phyloP scores from a whole-genome alignment of 2,113 vertebrate species.

The Paramisgurnus dabryanus region DNA sequence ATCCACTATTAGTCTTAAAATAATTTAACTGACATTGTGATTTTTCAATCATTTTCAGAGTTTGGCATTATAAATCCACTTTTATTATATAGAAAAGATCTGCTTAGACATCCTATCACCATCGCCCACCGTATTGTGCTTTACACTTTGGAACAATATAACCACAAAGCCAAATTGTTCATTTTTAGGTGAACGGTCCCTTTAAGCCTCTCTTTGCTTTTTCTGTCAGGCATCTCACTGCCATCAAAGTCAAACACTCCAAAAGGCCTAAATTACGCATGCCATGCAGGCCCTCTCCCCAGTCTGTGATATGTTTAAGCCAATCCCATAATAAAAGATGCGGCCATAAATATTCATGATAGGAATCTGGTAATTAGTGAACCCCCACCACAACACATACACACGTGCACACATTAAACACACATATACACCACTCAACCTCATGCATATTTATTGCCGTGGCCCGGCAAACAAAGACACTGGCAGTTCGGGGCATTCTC shows the following conservation, averaged over 20 bases:
- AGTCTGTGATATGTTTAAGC: conserved; percentile 75
- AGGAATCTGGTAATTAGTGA: conserved; percentile 83
- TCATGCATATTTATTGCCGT: conserved; percentile 82
- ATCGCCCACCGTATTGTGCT: too few species aligned
- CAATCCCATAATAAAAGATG: conserved; percentile 80
- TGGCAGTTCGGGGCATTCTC: conserved; percentile 75
- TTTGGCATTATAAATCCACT: too few species aligned
- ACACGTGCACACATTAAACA: conserved; percentile 50
- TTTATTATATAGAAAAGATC: too few species aligned
- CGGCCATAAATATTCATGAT: conserved; percentile 84
- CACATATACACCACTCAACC: conserved; percentile 51
- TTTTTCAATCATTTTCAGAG: too few species aligned
- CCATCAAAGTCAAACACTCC: conserved; percentile 64
- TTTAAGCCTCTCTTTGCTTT: conserved; percentile 35
- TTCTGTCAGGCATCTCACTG: conserved; percentile 60
- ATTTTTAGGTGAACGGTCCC: conserved; percentile 29
- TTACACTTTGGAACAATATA: too few species aligned
- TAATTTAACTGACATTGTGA: too few species aligned
- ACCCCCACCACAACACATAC: conserved; percentile 57
- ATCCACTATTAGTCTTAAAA: too few species aligned
- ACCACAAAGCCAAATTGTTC: not conserved
- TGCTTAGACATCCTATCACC: too few species aligned
- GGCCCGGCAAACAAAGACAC: conserved; percentile 77
- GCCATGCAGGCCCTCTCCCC: conserved; percentile 29
- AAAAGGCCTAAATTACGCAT: conserved; percentile 56